Percentiles rank a stretch among this genome's conserved stretches.
phyloP scores from a whole-genome alignment of 1,140 invertebrate genomes.

The Tetramorium alpestre region DNA sequence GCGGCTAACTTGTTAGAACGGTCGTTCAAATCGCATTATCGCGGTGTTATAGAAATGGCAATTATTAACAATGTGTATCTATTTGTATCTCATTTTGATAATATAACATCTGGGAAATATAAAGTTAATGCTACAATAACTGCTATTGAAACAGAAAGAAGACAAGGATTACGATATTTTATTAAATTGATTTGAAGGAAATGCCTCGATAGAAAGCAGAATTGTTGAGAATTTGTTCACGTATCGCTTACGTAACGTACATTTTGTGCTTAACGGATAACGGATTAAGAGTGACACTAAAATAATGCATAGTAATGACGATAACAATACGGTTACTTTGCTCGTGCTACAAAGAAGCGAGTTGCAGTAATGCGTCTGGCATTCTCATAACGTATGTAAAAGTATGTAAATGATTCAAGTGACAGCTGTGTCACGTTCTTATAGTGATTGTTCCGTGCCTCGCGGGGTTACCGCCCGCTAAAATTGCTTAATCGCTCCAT shows the following conservation, averaged over 20 bases:
- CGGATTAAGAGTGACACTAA: constrained; percentile 40
- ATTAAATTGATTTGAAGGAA: not conserved
- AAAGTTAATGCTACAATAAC: not conserved
- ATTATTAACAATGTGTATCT: not conserved
- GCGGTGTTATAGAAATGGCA: not conserved
- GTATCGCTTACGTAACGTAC: constrained; percentile 15
- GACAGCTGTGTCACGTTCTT: constrained; percentile 57
- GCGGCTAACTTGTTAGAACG: constrained; percentile 1
- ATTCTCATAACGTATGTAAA: constrained; percentile 54
- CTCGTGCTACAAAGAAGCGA: constrained; percentile 20
- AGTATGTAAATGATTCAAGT: constrained; percentile 62
- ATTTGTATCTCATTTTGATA: not conserved
- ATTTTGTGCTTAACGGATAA: constrained; percentile 41
- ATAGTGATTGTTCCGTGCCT: constrained; percentile 49
- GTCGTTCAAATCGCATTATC: constrained; percentile 12
- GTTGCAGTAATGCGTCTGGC: constrained; percentile 30
- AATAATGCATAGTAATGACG: constrained; percentile 22
- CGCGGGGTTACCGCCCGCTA: constrained; percentile 46
- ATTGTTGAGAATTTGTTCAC: not conserved
- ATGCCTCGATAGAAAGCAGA: not conserved
- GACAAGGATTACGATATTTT: not conserved
- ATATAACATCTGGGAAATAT: not conserved
- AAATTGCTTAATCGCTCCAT: constrained; percentile 49
- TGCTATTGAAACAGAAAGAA: not conserved
- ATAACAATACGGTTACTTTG: constrained; percentile 47